Evolutionary conservation across 2,113 vertebrate genomes (phyloP), one percentile per base, ranked within the genome.

Genomic region (Nothoprocta pentlandii): DNA sequence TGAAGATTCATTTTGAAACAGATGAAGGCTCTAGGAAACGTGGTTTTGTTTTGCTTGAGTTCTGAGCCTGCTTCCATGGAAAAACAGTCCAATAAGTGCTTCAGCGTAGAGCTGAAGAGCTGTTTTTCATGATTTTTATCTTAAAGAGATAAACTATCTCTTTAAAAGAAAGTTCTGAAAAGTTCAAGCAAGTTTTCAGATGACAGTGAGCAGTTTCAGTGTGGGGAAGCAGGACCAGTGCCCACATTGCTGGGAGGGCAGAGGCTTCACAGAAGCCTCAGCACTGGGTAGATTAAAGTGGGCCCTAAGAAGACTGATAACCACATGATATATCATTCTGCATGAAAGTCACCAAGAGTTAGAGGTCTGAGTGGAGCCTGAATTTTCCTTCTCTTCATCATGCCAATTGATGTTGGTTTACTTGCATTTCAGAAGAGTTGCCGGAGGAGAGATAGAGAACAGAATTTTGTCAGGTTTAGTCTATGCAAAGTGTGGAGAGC

Each of bases 21-120:
- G 32, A 83, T 78, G 16, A 94, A 90, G 91, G 95, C 61, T 90
- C 77, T 36, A 84, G 61, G 30, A 91, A 92, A 64, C 67, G 22
- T 61, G 39, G 6, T 34, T 71, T 12, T 4, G 28, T 46, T 49
- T 58, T 56, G n/a, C 67, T 84, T 49, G 5, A 36, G 1, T 56
- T 88, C 47, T 78, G 84, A 53, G 74, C 91, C 64, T 75, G 17
- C 39, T 70, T 75, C 15, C 34, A 6, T 44, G 46, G 64, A 51
- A 81, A 90, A 71, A 15, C 32, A 30, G 20, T 71, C 21, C 47
- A 93, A 84, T 83, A 62, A 90, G 47, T 14, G 49, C 81, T 67
- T 90, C 56, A 70, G 0, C 25, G 32, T 28, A 64, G 69, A 75
- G 26, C 80, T 78, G 61, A 73, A 87, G 6, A 8, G 30, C 67